Evolutionary conservation across 2,113 vertebrate genomes (phyloP).

Genomic region (Eudyptes chrysolophus): DNA sequence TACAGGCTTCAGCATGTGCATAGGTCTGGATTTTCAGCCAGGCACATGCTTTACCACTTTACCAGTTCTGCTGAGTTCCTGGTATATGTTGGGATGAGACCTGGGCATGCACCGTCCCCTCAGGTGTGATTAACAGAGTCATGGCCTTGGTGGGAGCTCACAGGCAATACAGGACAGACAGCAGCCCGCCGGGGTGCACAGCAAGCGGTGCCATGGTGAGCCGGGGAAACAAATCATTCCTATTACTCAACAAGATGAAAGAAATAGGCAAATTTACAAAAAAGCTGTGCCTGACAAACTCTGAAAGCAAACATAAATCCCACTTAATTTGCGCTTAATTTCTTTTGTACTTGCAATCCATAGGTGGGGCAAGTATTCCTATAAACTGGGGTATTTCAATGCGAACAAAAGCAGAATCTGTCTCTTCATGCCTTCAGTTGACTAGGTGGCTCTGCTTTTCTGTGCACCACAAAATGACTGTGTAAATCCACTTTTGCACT

Average conservation of each 20-base stretch:
- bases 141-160: neutral
- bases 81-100: neutral
- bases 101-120: neutral
- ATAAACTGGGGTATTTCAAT: neutral
- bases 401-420: neutral
- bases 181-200: fast-evolving
- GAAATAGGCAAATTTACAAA: neutral
- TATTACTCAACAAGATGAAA: neutral
- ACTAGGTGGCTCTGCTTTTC: neutral
- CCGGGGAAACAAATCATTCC: neutral
- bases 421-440: neutral
- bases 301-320: neutral
- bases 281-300: neutral
- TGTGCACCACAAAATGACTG: neutral
- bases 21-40: neutral
- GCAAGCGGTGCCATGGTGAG: fast-evolving
- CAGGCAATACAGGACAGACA: neutral
- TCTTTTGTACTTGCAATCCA: neutral
- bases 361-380: neutral
- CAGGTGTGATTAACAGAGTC: neutral
- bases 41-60: neutral
- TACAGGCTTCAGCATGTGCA: neutral
- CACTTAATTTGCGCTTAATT: neutral
- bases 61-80: neutral
- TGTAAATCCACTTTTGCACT: neutral